These are phyloP conservation scores for Dugesia japonica DNA, from an alignment of 2,888 invertebrate genomes.

Conservation along the genomic window DNA sequence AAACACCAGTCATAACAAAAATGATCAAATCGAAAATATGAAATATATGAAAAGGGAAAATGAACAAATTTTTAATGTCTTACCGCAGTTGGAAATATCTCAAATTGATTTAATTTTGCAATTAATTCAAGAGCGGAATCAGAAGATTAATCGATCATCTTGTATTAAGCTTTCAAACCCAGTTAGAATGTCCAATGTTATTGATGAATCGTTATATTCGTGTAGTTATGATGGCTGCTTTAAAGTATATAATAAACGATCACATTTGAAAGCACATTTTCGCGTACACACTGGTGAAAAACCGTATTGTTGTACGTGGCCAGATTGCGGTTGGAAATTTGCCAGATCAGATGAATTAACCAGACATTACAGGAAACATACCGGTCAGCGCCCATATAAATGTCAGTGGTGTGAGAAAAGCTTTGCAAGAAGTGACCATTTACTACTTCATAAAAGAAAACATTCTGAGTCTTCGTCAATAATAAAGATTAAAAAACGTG, in stretches of 20 bases:
- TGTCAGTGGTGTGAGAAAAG: conserved; percentile 56
- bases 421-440: conserved; percentile 56
- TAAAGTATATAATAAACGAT: neutral
- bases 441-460: conserved; percentile 57
- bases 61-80: neutral
- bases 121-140: neutral
- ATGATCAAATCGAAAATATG: neutral
- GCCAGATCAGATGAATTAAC: conserved; percentile 56
- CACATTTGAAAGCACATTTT: conserved; percentile 1
- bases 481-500: neutral
- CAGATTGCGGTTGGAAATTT: conserved; percentile 54
- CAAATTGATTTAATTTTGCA: conserved; percentile 1
- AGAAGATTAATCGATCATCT: neutral
- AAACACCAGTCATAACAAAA: neutral
- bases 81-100: neutral
- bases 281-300: conserved; percentile 5
- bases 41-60: neutral
- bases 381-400: conserved; percentile 56
- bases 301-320: conserved; percentile 49
- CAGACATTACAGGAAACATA: conserved; percentile 53
- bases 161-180: neutral
- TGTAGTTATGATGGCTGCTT: neutral
- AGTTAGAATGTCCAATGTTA: neutral
- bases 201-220: neutral
- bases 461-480: conserved; percentile 42